Percentiles rank a stretch among this genome's conserved stretches.
Conservation (phyloP, 2,797 vertebrate genomes). For the Sylvia borin region DNA sequence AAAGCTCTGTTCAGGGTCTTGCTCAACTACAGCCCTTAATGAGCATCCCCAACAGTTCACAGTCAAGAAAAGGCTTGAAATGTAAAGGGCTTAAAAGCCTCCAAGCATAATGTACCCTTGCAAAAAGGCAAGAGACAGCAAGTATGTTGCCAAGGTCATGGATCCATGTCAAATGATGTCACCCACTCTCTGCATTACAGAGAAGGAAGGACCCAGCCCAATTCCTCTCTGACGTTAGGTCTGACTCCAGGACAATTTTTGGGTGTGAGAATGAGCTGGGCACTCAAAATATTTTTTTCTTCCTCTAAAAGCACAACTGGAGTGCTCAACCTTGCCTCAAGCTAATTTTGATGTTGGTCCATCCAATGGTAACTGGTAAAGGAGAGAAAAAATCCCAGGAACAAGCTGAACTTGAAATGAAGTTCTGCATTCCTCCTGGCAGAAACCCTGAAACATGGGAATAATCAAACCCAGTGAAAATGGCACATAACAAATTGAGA, state of each 20-base stretch:
- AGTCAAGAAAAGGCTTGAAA: not conserved
- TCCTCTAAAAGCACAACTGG: not conserved
- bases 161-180: not conserved
- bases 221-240: constrained; percentile 5
- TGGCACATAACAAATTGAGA: not conserved
- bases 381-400: not conserved
- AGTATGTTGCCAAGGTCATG: not conserved
- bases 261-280: not conserved
- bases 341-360: not conserved
- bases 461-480: not conserved
- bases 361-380: not conserved
- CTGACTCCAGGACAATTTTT: not conserved
- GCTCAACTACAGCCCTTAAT: not conserved
- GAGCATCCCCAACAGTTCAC: not conserved
- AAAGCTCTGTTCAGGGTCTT: not conserved
- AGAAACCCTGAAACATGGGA: not conserved
- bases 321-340: not conserved
- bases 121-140: not conserved
- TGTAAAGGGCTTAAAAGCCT: not conserved
- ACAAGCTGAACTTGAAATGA: not conserved
- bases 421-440: not conserved
- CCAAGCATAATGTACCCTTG: not conserved
- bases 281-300: not conserved
- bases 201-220: constrained; percentile 50
- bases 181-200: not conserved